Base-by-base conservation (phyloP, 2,888 invertebrate genomes). In the Iphiclides podalirius region DNA sequence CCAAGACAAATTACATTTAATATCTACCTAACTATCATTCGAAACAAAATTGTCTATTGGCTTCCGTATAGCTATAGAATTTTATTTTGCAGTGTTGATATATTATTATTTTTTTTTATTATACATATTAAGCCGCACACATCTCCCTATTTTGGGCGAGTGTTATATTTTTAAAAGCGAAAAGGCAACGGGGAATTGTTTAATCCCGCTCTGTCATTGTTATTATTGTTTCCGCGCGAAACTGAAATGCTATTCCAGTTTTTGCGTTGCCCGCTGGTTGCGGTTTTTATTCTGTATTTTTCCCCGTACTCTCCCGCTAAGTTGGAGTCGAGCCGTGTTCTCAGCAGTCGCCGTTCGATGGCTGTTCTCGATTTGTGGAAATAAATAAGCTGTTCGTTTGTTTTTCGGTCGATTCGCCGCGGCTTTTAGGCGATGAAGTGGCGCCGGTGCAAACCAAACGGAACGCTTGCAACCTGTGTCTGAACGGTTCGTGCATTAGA, bases 191-290 rank as follows among this genome's bases (percentile, higher is more conserved):
- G 26, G 28, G 26, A 43, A 39, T 49, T 43, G 43, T 49, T 39
- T 43, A 40, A 50, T 50, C 13, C 45, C 20, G 50, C 50, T 31
- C 44, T 36, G 31, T 40, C 50, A 50, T 50, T 45, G 50, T 44
- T 44, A 36, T 42, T 40, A 40, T 49, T 42, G 38, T 38, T 50
- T 44, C 40, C 28, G 28, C 28, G 15, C 11, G 13, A 34, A 49
- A 42, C 43, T 16, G 43, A 50, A 45, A 50, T 45, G 45, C 28
- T 41, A 42, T 45, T 45, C 14, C 36, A 41, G 35, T 50, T 50
- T 40, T 50, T 50, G 35, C 45, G 45, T 20, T 23, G 38, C 40
- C 36, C 31, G 34, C 20, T 50, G 4, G 11, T 31, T 31, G 31
- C 31, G 31, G 31, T n/a, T 31, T 20, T 20, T 20, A 20, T 20